Percentiles rank a stretch among this genome's conserved stretches.
These are phyloP conservation scores for Margarornis squamiger DNA, from an alignment of 2,797 vertebrate genomes.

Conservation along the genomic window DNA sequence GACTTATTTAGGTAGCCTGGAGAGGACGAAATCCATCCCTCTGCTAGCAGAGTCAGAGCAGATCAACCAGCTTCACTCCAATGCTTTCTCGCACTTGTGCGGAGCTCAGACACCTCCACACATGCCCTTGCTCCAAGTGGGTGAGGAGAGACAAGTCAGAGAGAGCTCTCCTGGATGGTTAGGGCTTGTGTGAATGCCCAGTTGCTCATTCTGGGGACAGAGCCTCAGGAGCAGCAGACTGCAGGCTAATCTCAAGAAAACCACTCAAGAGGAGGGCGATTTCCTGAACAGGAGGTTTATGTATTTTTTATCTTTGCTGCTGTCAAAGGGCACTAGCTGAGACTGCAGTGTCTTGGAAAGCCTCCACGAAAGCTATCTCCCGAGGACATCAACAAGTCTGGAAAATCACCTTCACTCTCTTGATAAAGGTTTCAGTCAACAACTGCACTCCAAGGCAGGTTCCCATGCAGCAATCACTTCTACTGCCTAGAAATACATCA, in stretches of 20 bases:
- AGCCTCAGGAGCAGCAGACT: neutral
- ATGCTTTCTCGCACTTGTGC: accelerated
- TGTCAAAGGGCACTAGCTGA: constrained; percentile 61
- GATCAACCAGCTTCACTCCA: neutral
- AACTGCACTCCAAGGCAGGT: neutral
- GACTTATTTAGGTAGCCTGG: neutral
- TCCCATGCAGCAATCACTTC: neutral
- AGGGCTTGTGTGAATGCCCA: neutral
- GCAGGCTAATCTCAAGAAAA: neutral
- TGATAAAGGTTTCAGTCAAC: constrained; percentile 41
- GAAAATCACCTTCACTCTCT: constrained; percentile 59
- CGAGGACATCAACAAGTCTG: neutral
- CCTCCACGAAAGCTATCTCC: neutral
- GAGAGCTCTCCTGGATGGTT: neutral
- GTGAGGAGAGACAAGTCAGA: neutral
- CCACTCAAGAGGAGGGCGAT: neutral
- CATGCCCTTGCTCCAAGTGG: neutral
- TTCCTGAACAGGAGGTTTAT: neutral
- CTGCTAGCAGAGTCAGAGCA: neutral
- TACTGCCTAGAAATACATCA: neutral
- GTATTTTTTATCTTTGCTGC: constrained; percentile 34
- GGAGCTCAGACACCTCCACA: neutral
- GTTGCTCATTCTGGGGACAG: neutral
- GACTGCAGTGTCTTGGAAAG: constrained; percentile 16
- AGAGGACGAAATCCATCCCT: neutral